Conservation (phyloP, 2,888 invertebrate species). For the Plagodis pulveraria region DNA sequence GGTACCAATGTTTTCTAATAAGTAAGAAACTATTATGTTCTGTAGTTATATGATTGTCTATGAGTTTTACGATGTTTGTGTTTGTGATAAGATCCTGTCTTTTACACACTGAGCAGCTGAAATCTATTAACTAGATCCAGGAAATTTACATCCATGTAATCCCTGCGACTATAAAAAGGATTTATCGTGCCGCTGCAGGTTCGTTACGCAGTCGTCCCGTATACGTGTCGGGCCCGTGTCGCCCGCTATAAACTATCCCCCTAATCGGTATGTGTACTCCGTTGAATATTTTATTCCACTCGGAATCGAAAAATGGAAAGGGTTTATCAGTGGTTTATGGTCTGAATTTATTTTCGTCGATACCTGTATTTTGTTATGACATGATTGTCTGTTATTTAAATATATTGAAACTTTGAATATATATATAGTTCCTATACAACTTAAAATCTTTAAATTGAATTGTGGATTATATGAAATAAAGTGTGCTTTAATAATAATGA, state of each 20-base stretch:
- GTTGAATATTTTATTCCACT: slow-evolving; percentile 17
- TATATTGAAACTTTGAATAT: too few species aligned
- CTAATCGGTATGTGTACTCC: slow-evolving; percentile 15
- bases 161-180: slow-evolving; percentile 22
- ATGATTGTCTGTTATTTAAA: too few species aligned
- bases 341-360: not conserved
- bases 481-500: too few species aligned
- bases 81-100: too few species aligned
- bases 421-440: too few species aligned
- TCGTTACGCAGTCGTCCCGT: slow-evolving; percentile 23
- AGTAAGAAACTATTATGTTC: too few species aligned
- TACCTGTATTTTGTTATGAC: not conserved
- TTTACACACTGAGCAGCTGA: not conserved
- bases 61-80: too few species aligned
- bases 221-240: slow-evolving; percentile 19
- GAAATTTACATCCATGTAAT: slow-evolving; percentile 1
- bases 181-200: slow-evolving; percentile 18
- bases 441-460: too few species aligned
- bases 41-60: too few species aligned
- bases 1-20: too few species aligned
- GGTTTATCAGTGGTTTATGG: not conserved
- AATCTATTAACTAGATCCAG: not conserved
- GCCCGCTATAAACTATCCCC: slow-evolving; percentile 21
- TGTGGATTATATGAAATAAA: too few species aligned
- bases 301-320: not conserved